Evolutionary conservation across 2,888 invertebrate genomes (phyloP), one percentile per base, ranked within the genome.

Genomic region (Mystacides longicornis): DNA sequence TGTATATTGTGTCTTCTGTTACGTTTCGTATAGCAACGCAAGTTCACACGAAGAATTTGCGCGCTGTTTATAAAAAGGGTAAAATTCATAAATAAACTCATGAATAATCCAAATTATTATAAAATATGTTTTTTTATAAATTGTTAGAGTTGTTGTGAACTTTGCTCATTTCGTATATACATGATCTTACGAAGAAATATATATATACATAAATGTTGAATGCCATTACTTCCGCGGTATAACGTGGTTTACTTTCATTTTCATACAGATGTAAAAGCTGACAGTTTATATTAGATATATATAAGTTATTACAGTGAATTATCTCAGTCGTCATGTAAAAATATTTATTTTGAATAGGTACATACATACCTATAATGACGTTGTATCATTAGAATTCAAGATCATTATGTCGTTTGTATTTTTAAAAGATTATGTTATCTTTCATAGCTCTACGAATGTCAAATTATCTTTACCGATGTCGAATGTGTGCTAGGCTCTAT

Each of bases 171-270:
- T 37, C 14, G n/a, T 37, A n/a, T n/a, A n/a, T n/a, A n/a, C n/a
- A n/a, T n/a, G n/a, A n/a, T n/a, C n/a, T n/a, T n/a, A n/a, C n/a
- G n/a, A n/a, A n/a, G n/a, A n/a, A n/a, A n/a, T n/a, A n/a, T n/a
- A n/a, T n/a, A n/a, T n/a, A n/a, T n/a, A n/a, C n/a, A n/a, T n/a
- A n/a, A n/a, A n/a, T 27, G 23, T 43, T 22, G 45, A 14, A 23
- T 23, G 45, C 27, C 37, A 20, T 33, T 31, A 52, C 52, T 52
- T 52, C 52, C 52, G 54, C 47, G 48, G 22, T 19, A 14, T 23
- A 19, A 27, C 49, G 42, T 49, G 54, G 49, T 49, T 49, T 54
- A 54, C 54, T 54, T 54, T 54, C 54, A 49, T 54, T 54, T 54
- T 54, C 49, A 42, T 33, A 47, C 48, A n/a, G 37, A 37, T 37